Base-by-base conservation (phyloP, 2,888 invertebrate genomes). In the Rhimphoctona megacephalus region DNA sequence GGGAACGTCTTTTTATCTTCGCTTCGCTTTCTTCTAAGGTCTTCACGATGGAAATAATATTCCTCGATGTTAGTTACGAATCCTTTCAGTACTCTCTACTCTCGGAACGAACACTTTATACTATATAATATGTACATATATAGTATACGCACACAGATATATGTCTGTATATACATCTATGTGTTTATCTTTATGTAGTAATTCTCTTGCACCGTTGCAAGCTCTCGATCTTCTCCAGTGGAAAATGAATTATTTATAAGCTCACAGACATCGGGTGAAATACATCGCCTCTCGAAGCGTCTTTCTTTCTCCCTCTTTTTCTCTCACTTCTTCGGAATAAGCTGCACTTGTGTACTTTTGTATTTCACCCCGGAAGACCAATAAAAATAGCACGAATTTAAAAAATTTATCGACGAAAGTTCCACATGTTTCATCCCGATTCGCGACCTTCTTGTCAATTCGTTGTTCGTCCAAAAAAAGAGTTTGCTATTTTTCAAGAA, bases 181-280 rank as follows among this genome's bases (percentile, higher is more conserved):
- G 67, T 39, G 22, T 72, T 52, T 49, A 72, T 72, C 46, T 72
- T 33, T 70, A 70, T 57, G 36, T 46, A 64, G 22, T 54, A 69
- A 79, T 69, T 79, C 52, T 54, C 61, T n/a, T 22, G 64, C 25
- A 73, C 19, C 64, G 72, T 8, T 43, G 49, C 81, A 54, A 74
- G n/a, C 54, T 74, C 66, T 14, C 22, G 52, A 46, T 77, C 66
- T 77, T 61, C 72, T 17, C 66, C 66, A 52, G 33, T 77, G 46
- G 43, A 52, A 61, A 73, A 70, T 83, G 77, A 86, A 86, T 86
- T 86, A 83, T 86, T 86, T 86, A 86, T 81, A 61, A 83, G 39
- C 72, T 57, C 66, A 67, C 74, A 74, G 54, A 61, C 74, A 46
- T 73, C 54, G 30, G 36, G 17, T 36, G 22, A 61, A 36, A 69